Conservation (phyloP, 2,888 invertebrate species). For the Melanophora roralis region DNA sequence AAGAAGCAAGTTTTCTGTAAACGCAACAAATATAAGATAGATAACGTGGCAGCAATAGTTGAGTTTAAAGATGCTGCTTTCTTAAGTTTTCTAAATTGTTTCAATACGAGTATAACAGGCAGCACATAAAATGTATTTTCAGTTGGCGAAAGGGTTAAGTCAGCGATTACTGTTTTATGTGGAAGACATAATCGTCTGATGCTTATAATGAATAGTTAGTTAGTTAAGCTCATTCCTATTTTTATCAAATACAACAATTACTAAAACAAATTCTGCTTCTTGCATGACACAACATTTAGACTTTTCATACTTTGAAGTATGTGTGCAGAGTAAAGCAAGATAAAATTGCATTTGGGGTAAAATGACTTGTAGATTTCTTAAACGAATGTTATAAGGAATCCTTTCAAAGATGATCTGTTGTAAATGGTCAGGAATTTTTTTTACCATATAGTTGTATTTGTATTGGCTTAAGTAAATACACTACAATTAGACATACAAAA, state of each 20-base stretch:
- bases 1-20: neutral
- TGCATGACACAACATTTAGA: neutral
- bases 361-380: slow-evolving; percentile 56
- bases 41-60: slow-evolving; percentile 47
- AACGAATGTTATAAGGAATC: slow-evolving; percentile 62
- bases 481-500: neutral
- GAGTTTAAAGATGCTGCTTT: slow-evolving; percentile 45
- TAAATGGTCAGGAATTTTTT: slow-evolving; percentile 29
- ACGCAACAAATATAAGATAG: neutral
- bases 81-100: slow-evolving; percentile 39
- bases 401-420: slow-evolving; percentile 30
- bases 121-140: neutral
- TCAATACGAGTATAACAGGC: neutral
- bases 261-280: neutral
- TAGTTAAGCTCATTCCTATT: slow-evolving; percentile 7
- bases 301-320: neutral
- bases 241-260: neutral
- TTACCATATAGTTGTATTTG: neutral
- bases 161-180: slow-evolving; percentile 29
- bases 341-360: slow-evolving; percentile 58
- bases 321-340: slow-evolving; percentile 2
- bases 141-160: neutral
- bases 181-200: slow-evolving; percentile 52
- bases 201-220: slow-evolving; percentile 30
- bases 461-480: neutral